Conservation (phyloP, 2,888 invertebrate genomes). For the Melipona bicolor region DNA sequence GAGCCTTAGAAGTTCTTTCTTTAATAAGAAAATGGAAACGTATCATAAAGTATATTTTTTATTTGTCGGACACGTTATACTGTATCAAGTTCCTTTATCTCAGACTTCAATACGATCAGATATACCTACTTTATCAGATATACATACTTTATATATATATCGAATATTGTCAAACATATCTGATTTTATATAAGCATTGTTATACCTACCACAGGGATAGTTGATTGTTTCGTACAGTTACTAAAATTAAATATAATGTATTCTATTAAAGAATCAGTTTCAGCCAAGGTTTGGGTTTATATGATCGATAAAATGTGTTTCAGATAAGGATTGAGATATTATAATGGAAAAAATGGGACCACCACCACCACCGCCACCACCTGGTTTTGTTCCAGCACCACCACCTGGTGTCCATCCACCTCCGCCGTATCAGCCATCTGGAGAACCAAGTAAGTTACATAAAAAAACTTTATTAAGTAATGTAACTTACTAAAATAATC, state of each 20-base stretch:
- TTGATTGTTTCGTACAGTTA: neutral
- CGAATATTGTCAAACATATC: neutral
- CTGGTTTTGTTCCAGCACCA: constrained; percentile 42
- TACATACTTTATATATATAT: neutral
- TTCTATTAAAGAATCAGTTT: neutral
- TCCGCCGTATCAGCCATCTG: constrained; percentile 38
- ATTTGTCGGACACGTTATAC: neutral
- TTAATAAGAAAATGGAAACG: no score
- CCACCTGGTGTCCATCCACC: constrained; percentile 29
- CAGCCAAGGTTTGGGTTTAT: neutral
- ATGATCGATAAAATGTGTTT: neutral
- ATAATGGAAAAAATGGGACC: constrained; percentile 51
- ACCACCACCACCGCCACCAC: constrained; percentile 53
- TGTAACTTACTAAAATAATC: neutral
- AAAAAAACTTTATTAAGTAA: neutral
- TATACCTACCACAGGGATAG: neutral
- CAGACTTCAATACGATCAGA: neutral
- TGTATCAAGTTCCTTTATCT: neutral
- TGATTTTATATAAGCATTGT: neutral
- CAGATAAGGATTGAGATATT: constrained; percentile 8
- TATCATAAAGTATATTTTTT: neutral
- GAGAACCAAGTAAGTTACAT: neutral
- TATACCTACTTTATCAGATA: neutral
- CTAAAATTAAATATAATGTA: neutral
- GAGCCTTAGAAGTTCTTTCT: neutral